These are phyloP conservation scores for Mythimna impura DNA, from an alignment of 2,888 invertebrate genomes.

Conservation along the genomic window DNA sequence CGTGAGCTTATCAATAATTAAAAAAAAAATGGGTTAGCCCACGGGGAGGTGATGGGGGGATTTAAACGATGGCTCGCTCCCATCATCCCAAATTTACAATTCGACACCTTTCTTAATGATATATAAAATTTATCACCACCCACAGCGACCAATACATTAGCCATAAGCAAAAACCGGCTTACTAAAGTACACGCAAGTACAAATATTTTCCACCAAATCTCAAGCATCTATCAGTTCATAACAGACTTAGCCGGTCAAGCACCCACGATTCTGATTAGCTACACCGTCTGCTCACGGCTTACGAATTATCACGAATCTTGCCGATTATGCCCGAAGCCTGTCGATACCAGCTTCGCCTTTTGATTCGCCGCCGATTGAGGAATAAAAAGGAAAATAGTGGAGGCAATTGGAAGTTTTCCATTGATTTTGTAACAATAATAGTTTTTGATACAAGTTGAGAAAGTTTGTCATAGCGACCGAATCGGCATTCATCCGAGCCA, in stretches of 20 bases:
- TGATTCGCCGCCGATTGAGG: slow-evolving; percentile 11
- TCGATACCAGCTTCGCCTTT: background rate
- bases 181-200: slow-evolving; percentile 1
- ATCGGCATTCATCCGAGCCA: no score
- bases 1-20: no score
- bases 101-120: background rate
- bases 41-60: background rate
- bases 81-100: background rate
- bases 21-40: no score
- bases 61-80: background rate
- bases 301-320: slow-evolving; percentile 53
- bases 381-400: background rate
- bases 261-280: slow-evolving; percentile 68
- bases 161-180: background rate
- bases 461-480: no score
- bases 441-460: no score
- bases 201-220: slow-evolving; percentile 42
- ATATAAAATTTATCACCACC: background rate
- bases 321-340: slow-evolving; percentile 50
- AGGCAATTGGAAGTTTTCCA: background rate
- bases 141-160: background rate
- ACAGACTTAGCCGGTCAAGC: slow-evolving; percentile 54
- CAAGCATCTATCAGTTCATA: slow-evolving; percentile 27
- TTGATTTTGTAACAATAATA: background rate
- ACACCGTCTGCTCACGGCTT: slow-evolving; percentile 63